Base-by-base conservation (phyloP, 2,888 invertebrate species). In the Pharmacophagus antenor region DNA sequence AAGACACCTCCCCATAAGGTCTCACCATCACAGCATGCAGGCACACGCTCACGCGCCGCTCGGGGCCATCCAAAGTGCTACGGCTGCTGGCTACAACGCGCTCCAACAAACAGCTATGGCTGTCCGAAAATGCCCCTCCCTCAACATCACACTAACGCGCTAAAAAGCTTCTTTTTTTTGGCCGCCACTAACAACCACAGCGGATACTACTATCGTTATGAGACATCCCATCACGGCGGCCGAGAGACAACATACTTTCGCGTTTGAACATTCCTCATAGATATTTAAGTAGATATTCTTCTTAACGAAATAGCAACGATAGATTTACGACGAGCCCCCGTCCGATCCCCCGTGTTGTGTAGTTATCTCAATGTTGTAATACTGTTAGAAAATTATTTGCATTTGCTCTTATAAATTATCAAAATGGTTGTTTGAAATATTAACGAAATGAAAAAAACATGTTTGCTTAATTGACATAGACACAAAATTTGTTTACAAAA, bases 91-190 rank as follows among this genome's bases (percentile, higher is more conserved):
- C 74, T 92, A 91, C 85, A 90, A 82, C 74, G 91, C 82, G n/a
- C 70, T 88, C 54, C 84, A 91, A 67, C 72, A 90, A 72, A 92
- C 92, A 77, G 91, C 91, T 71, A 77, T 82, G 87, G 90, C 92
- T 70, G 94, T 94, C 87, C 92, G 94, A 91, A 94, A 94, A 91
- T 94, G 94, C 91, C 94, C 94, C 88, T 94, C 94, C 84, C 93
- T 94, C 89, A 94, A 94, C 91, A 93, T 94, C 72, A 93, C 93
- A 80, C 93, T 94, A 84, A 63, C 66, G 20, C 67, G 64, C 59
- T 65, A 66, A 64, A 53, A n/a, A n/a, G n/a, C 52, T 21, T 46
- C 27, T 48, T 37, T 12, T 12, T 22, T 21, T 12, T 5, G 12
- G 46, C n/a, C 46, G 20, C 31, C 8, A 2, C 20, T 12, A 20